Base-by-base conservation (phyloP, 2,888 invertebrate genomes). In the Catocala nupta region DNA sequence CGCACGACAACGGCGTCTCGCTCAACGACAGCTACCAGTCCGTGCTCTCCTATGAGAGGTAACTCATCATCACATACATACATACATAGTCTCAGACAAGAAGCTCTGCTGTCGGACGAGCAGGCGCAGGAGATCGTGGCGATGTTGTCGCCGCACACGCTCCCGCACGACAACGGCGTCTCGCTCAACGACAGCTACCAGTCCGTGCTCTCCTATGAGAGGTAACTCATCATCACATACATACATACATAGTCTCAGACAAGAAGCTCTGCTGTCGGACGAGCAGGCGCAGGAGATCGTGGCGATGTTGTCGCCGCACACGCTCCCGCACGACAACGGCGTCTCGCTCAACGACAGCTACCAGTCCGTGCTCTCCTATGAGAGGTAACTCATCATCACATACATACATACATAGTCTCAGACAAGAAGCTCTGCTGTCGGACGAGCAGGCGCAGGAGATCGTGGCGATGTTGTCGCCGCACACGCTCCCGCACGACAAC, bases 361-460 rank as follows among this genome's bases (percentile, higher is more conserved):
- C 90, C 94, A 94, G 90, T 94, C 94, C 78, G 92, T 94, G 89
- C 93, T 94, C 88, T 94, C 94, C 1, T 94, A 94, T 68, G 94
- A 94, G 89, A 94, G 94, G 93, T 94, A 82, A 25, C 25, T 25
- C 25, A 49, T 5, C 4, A 49, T 16, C 8, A 53, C 25, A 42
- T 12, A 13, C 12, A 11, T 52, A n/a, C 9, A 13, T 9, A 16
- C n/a, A n/a, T n/a, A n/a, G n/a, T n/a, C n/a, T n/a, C 92, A 97
- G 97, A 90, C 96, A 97, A 95, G 97, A 97, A 91, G 96, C 96
- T 85, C 93, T 97, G 84, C 95, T 97, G 84, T 97, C 97, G 66
- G 98, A 98, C 89, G 98, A 98, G 92, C 98, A 98, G 91, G 98
- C 98, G 76, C 97, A 97, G 90, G 98, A 98, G 95, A 97, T 98